Conservation (phyloP, 2,888 invertebrate genomes). For the Ochlodes sylvanus region DNA sequence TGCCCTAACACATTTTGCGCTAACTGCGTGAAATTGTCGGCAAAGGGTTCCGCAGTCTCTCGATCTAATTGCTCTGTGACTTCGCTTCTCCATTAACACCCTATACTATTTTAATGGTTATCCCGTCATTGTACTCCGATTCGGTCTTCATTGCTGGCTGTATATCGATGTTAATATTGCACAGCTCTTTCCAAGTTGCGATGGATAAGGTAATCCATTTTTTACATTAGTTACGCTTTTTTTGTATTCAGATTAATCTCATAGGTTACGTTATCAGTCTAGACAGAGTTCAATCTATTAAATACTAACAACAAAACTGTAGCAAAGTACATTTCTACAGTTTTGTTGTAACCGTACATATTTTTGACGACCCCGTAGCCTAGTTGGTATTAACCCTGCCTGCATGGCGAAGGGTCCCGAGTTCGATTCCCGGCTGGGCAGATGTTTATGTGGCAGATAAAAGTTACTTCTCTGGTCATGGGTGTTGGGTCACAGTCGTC, state of each 20-base stretch:
- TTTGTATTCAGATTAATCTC: slow-evolving; percentile 23
- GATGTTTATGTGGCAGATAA: too few relatives aligned
- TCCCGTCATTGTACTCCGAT: background rate
- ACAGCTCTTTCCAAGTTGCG: background rate
- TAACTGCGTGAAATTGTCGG: slow-evolving; percentile 77
- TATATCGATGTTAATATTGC: background rate
- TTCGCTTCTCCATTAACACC: slow-evolving; percentile 70
- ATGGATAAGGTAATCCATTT: background rate
- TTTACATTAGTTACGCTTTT: background rate
- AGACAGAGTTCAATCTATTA: slow-evolving; percentile 45
- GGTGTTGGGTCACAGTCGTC: too few relatives aligned
- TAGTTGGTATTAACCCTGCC: too few relatives aligned
- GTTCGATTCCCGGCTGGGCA: too few relatives aligned
- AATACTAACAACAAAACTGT: slow-evolving; percentile 5
- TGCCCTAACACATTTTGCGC: slow-evolving; percentile 62
- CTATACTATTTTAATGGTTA: slow-evolving; percentile 45
- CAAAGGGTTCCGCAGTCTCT: slow-evolving; percentile 71
- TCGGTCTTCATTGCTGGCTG: slow-evolving; percentile 5
- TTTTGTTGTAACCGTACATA: too few relatives aligned
- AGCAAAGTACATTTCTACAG: too few relatives aligned
- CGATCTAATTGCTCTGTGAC: slow-evolving; percentile 80
- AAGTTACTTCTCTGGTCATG: too few relatives aligned
- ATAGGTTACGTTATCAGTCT: slow-evolving; percentile 44
- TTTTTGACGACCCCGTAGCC: too few relatives aligned
- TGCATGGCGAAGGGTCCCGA: too few relatives aligned